Percentiles rank a stretch among this genome's conserved stretches.
Evolutionary conservation across 2,113 vertebrate genomes (phyloP).

Genomic region (Bufo gargarizans): DNA sequence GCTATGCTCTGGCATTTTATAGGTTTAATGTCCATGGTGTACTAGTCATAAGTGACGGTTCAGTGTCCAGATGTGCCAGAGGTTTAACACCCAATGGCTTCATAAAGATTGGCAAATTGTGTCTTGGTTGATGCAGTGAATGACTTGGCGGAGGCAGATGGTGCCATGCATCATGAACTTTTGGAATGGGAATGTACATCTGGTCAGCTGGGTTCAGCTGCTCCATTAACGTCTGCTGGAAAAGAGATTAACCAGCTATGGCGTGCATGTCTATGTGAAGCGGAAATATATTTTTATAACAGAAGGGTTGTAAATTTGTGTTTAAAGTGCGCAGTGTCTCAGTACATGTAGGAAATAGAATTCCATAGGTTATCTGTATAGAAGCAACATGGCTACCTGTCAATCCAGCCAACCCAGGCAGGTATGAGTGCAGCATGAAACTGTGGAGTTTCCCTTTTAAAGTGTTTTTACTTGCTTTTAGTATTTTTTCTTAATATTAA

Average conservation of each 20-base stretch:
- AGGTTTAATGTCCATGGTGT: background rate
- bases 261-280: background rate
- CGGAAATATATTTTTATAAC: background rate
- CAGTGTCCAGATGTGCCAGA: background rate
- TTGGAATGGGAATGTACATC: constrained; percentile 31
- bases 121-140: constrained; percentile 40
- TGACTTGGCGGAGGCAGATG: constrained; percentile 44
- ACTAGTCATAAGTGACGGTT: background rate
- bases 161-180: constrained; percentile 50
- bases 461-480: too few relatives aligned
- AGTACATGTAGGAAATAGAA: background rate
- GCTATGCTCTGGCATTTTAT: background rate
- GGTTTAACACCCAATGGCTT: background rate
- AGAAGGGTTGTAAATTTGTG: background rate
- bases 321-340: background rate
- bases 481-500: too few relatives aligned
- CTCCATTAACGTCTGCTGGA: background rate
- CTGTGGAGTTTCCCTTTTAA: too few relatives aligned
- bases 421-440: too few relatives aligned
- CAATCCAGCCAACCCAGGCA: too few relatives aligned
- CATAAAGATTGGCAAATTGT: constrained; percentile 33
- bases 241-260: constrained; percentile 18
- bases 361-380: too few relatives aligned
- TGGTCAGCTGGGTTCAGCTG: constrained; percentile 45
- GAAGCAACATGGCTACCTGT: too few relatives aligned